A percentile compares a stretch with the other conserved stretches of the same genome.
Evolutionary conservation across 2,113 vertebrate species (phyloP).

Genomic region (Blennius ocellaris): DNA sequence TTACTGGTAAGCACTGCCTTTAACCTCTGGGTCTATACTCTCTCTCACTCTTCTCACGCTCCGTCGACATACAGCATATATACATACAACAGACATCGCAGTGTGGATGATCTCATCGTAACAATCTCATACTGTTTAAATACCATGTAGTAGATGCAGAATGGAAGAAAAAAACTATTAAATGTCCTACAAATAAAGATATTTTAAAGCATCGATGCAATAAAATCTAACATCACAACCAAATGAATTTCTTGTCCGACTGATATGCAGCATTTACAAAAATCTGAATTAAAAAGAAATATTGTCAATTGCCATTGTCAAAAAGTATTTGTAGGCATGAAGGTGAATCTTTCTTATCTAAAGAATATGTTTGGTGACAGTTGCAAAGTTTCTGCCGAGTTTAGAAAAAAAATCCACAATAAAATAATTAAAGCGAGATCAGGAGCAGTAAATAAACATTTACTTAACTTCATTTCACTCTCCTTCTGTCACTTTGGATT

Average conservation of each 20-base stretch:
- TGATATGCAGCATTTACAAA: background rate
- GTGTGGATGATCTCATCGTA: too few species aligned
- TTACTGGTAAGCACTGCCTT: constrained; percentile 32
- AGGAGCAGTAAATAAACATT: constrained; percentile 58
- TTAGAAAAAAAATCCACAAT: background rate
- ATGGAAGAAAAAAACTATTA: background rate
- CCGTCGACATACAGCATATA: background rate
- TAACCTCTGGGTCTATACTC: background rate
- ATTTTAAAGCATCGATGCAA: background rate
- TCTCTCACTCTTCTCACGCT: background rate
- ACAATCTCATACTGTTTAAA: too few species aligned
- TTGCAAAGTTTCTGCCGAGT: too few species aligned
- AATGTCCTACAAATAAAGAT: background rate
- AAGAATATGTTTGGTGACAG: too few species aligned
- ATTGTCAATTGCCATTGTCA: too few species aligned
- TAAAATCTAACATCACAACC: background rate
- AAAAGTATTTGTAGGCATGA: too few species aligned
- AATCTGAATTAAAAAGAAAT: too few species aligned
- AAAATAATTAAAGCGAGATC: constrained; percentile 46
- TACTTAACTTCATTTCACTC: constrained; percentile 47
- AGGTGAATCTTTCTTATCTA: too few species aligned
- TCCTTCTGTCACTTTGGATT: constrained; percentile 71
- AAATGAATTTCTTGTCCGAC: background rate
- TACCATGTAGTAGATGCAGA: too few species aligned
- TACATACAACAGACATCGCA: background rate